A percentile compares a stretch with the other conserved stretches of the same genome.
Conservation (phyloP, 2,888 invertebrate species). For the Diadromus collaris region DNA sequence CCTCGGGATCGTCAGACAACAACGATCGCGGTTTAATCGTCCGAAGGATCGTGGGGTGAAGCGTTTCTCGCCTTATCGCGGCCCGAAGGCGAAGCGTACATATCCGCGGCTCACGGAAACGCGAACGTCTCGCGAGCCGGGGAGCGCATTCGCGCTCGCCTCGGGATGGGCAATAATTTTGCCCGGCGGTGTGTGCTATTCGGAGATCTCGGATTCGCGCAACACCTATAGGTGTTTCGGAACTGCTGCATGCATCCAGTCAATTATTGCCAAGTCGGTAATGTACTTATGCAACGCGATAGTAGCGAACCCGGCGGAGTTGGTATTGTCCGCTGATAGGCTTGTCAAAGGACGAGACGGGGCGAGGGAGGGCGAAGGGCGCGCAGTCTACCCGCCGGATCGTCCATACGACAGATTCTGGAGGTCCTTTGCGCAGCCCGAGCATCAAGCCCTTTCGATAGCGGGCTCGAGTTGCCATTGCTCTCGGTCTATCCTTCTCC, state of each 20-base stretch:
- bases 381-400: constrained; percentile 52
- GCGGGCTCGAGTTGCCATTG: constrained; percentile 29
- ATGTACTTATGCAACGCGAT: constrained; percentile 64
- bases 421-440: constrained; percentile 48
- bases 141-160: constrained; percentile 31
- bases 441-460: constrained; percentile 51
- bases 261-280: constrained; percentile 70
- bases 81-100: constrained; percentile 39
- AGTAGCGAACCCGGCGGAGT: constrained; percentile 41
- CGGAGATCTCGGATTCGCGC: constrained; percentile 39
- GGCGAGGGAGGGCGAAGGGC: constrained; percentile 15
- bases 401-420: constrained; percentile 60
- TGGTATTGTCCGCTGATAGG: constrained; percentile 52
- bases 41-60: constrained; percentile 55
- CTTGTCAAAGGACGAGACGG: not conserved
- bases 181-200: constrained; percentile 49
- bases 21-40: constrained; percentile 60
- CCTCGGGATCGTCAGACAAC: constrained; percentile 66
- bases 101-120: constrained; percentile 38
- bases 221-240: constrained; percentile 54
- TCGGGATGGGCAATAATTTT: constrained; percentile 51
- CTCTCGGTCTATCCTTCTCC: constrained; percentile 43
- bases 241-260: constrained; percentile 60
- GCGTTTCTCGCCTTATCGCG: constrained; percentile 54
- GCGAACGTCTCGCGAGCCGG: constrained; percentile 45